phyloP scores from a whole-genome alignment of 2,888 invertebrate species.

The Drosophila paramelanica region DNA sequence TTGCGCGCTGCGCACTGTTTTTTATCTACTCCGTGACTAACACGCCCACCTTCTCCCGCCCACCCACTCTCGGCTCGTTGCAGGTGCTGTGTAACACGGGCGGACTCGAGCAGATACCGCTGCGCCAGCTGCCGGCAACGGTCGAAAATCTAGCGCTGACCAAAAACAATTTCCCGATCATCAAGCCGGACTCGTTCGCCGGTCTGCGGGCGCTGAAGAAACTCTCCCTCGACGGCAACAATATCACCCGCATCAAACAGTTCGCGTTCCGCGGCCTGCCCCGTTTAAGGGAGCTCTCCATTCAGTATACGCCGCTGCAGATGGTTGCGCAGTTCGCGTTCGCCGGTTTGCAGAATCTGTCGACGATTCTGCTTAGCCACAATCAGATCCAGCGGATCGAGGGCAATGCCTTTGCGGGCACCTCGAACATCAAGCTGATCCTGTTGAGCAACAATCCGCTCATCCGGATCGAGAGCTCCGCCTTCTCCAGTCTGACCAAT shows the following conservation, averaged over 20 bases:
- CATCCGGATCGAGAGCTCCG: constrained; percentile 91
- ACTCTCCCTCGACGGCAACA: constrained; percentile 94
- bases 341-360: constrained; percentile 92
- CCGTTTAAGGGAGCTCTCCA: constrained; percentile 91
- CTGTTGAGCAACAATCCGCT: constrained; percentile 94
- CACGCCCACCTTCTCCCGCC: not conserved
- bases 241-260: constrained; percentile 92
- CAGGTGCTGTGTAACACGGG: constrained; percentile 96
- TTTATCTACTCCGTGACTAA: constrained; percentile 28
- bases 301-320: constrained; percentile 93
- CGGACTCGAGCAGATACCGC: constrained; percentile 91
- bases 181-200: constrained; percentile 93
- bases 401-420: constrained; percentile 94
- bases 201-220: constrained; percentile 92
- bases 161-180: constrained; percentile 92
- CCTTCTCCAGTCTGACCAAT: constrained; percentile 93
- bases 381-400: constrained; percentile 90
- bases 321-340: constrained; percentile 94
- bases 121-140: constrained; percentile 89
- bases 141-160: constrained; percentile 94
- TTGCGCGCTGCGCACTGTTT: constrained; percentile 58
- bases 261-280: constrained; percentile 94
- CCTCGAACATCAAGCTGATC: constrained; percentile 92
- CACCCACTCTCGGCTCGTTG: constrained; percentile 43
- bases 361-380: constrained; percentile 89